Conservation (phyloP, 2,888 invertebrate genomes). For the Coenonympha arcania region DNA sequence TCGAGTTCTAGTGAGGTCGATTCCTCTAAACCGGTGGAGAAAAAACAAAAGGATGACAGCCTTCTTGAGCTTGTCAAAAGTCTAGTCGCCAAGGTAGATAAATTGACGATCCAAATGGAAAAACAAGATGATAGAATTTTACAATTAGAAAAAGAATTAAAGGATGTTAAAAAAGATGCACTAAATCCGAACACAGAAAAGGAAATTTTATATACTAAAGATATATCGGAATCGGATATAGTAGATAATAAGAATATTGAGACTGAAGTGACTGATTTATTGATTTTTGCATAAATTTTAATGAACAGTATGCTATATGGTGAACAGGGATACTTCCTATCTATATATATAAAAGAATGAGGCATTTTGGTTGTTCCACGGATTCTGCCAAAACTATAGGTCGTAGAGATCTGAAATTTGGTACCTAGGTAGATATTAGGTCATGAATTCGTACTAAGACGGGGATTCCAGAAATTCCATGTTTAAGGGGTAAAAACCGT, state of each 20-base stretch:
- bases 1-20: slow-evolving; percentile 11
- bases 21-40: slow-evolving; percentile 2
- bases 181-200: background rate
- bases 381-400: no score
- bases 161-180: background rate
- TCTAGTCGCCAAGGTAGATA: slow-evolving; percentile 37
- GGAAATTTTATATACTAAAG: background rate
- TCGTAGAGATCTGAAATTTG: no score
- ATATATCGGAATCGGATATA: background rate
- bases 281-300: background rate
- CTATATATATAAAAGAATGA: no score
- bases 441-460: no score
- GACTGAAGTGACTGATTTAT: background rate
- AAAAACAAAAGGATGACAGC: slow-evolving; percentile 4
- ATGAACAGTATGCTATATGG: no score
- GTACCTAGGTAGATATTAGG: no score
- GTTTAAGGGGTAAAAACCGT: no score
- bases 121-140: slow-evolving; percentile 35
- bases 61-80: slow-evolving; percentile 27
- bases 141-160: slow-evolving; percentile 28
- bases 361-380: no score
- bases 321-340: no score
- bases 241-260: background rate
- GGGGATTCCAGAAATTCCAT: no score
- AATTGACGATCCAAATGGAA: slow-evolving; percentile 34